Evolutionary conservation across 2,888 invertebrate genomes (phyloP), one percentile per base, ranked within the genome.

Genomic region (Andrena hattorfiana): DNA sequence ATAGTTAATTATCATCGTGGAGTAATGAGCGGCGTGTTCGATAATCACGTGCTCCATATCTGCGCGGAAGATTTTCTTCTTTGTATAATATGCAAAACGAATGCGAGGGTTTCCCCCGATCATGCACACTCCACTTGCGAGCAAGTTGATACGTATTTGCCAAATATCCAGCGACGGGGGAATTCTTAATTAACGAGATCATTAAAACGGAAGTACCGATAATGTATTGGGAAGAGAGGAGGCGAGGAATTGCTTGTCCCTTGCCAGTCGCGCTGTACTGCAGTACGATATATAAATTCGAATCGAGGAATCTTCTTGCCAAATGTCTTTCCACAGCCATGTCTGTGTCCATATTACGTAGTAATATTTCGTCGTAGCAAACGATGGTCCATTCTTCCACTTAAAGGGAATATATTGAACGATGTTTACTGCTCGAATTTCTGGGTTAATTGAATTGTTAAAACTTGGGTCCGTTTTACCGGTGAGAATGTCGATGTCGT

Each of bases 251-350:
- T 5, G 95, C 92, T 66, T 93, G 93, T 62, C 92, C 80, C 73
- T 87, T 91, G 32, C 77, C 73, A 0, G 71, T 51, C 35, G 70
- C 76, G 10, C 56, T 77, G 59, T 92, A 93, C 87, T 94, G 94
- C 1, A 92, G 82, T 23, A 84, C 69, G 20, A 94, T 86, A 67
- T 94, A 94, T 42, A 94, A 94, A 71, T 94, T 94, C 0, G 91
- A 86, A 81, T 93, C 92, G 16, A 96, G 93, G 85, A 95, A 94
- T 54, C 95, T 92, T 71, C 94, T 94, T 1, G 95, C 94, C 67
- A 95, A 89, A 84, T 94, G 91, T 86, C 96, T 94, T 92, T 96
- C 96, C 83, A 96, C 94, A 1, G 96, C 95, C 91, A 96, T 94
- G 74, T 96, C 95, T 72, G 96, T 95, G 84, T 96, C 96, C 92